These are phyloP conservation scores for Anhinga anhinga DNA, from an alignment of 2,113 vertebrate genomes.

Conservation along the genomic window DNA sequence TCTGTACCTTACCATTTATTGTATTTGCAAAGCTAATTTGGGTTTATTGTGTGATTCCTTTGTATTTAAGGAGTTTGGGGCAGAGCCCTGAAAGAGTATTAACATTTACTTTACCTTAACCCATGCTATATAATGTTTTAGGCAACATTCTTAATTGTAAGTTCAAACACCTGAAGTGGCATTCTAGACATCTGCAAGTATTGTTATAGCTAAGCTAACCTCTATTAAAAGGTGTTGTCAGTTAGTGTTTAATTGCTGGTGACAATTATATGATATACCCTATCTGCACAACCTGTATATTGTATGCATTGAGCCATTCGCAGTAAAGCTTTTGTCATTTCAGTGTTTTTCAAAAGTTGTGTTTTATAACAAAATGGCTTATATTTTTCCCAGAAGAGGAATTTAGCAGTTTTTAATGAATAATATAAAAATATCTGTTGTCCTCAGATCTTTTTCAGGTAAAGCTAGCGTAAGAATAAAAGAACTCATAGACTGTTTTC, in stretches of 20 bases:
- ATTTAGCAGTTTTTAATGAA: conserved; percentile 77
- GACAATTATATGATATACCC: conserved; percentile 57
- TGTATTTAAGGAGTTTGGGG: conserved; percentile 89
- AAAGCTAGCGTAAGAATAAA: conserved; percentile 69
- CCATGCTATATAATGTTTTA: conserved; percentile 75
- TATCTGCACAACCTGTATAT: conserved; percentile 68
- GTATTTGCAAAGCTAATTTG: conserved; percentile 78
- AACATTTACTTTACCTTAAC: conserved; percentile 70
- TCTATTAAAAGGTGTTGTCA: conserved; percentile 63
- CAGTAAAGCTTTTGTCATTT: conserved; percentile 68
- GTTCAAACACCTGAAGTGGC: conserved; percentile 69
- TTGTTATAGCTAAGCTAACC: conserved; percentile 64
- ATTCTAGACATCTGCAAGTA: conserved; percentile 62
- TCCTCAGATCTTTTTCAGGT: conserved; percentile 72
- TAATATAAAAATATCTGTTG: conserved; percentile 77
- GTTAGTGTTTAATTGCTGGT: conserved; percentile 67
- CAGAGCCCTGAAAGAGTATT: conserved; percentile 86
- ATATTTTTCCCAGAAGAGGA: conserved; percentile 78
- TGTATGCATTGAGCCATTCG: conserved; percentile 67
- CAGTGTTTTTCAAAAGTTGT: conserved; percentile 73
- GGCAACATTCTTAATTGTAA: conserved; percentile 83
- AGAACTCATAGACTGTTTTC: conserved; percentile 61
- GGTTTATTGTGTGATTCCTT: conserved; percentile 89
- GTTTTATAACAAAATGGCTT: conserved; percentile 81
- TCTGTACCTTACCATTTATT: conserved; percentile 75